phyloP scores from a whole-genome alignment of 2,888 invertebrate genomes.

The Cataglyphis cursor region DNA sequence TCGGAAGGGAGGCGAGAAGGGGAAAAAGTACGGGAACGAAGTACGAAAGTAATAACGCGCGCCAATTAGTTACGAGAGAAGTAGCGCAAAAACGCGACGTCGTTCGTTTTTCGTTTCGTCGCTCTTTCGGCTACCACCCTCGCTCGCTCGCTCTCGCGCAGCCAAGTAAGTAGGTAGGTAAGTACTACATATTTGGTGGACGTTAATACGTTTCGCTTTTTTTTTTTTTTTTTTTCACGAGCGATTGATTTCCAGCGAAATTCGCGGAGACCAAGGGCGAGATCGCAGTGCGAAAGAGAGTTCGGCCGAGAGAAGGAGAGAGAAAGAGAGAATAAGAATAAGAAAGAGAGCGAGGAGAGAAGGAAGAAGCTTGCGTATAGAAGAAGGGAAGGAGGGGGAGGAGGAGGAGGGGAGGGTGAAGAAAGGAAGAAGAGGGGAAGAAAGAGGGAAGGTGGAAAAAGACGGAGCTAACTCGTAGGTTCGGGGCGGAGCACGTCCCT shows the following conservation, averaged over 20 bases:
- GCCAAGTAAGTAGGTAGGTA: background rate
- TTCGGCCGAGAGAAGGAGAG: background rate
- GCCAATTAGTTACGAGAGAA: conserved; percentile 53
- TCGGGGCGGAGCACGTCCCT: conserved; percentile 86
- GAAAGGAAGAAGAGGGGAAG: conserved; percentile 44
- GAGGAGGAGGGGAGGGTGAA: background rate
- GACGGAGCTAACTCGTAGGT: conserved; percentile 79
- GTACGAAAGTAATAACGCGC: conserved; percentile 55
- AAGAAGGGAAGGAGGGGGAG: conserved; percentile 24
- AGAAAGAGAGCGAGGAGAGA: conserved; percentile 46
- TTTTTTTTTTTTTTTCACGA: conserved; percentile 4
- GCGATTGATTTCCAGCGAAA: conserved; percentile 49
- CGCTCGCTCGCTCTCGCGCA: background rate
- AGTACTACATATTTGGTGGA: conserved; percentile 18
- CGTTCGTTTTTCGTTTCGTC: conserved; percentile 21
- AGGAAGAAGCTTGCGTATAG: background rate
- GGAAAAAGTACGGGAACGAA: conserved; percentile 40
- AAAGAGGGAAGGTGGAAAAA: conserved; percentile 75
- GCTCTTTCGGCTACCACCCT: conserved; percentile 20
- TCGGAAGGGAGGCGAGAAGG: background rate
- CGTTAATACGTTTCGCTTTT: conserved; percentile 46
- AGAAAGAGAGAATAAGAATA: background rate
- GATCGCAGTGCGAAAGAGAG: conserved; percentile 8
- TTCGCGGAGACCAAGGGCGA: conserved; percentile 45
- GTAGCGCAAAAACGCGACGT: conserved; percentile 44